Evolutionary conservation across 2,888 invertebrate species (phyloP), one percentile per base, ranked within the genome.

Genomic region (Chironomus tentans): DNA sequence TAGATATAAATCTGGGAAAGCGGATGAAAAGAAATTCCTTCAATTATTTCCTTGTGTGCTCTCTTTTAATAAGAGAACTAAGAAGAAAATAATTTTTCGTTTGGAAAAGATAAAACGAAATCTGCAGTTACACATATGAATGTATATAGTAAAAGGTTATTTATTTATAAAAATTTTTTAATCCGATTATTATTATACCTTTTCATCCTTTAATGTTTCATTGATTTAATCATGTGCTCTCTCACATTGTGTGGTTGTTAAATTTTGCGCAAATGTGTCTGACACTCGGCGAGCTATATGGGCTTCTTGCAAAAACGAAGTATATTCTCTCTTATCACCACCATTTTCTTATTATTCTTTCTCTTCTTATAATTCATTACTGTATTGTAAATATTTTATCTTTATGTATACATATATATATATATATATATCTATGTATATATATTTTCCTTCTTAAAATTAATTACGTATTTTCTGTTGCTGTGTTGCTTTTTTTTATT

Each of bases 241-340:
- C 38, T 21, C 65, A 65, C 13, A 21, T 18, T 65, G 65, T 65
- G 65, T 13, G 24, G 18, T 73, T 73, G 72, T 73, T 56, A 73
- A 73, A 73, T 50, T 28, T 73, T 73, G 72, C 72, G 72, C 72
- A 75, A 75, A 75, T 75, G 65, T 68, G 65, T 68, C 74, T 65
- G 18, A 75, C 68, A 68, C 68, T 84, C 84, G 84, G 84, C 84
- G 84, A 84, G 84, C 84, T 84, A 84, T 83, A 84, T 84, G 84
- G 84, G 84, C 84, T 84, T 84, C 84, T 84, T 84, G 84, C 84
- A 84, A 84, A 84, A 84, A 84, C 84, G 84, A 84, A 84, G 84
- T 83, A 81, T 81, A 73, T 77, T 48, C 10, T 77, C 71, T 77
- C 47, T 77, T 69, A 77, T 74, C 78, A 77, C 75, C 77, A 65